Conservation (phyloP, 1,140 invertebrate species). For the Spodoptera frugiperda region DNA sequence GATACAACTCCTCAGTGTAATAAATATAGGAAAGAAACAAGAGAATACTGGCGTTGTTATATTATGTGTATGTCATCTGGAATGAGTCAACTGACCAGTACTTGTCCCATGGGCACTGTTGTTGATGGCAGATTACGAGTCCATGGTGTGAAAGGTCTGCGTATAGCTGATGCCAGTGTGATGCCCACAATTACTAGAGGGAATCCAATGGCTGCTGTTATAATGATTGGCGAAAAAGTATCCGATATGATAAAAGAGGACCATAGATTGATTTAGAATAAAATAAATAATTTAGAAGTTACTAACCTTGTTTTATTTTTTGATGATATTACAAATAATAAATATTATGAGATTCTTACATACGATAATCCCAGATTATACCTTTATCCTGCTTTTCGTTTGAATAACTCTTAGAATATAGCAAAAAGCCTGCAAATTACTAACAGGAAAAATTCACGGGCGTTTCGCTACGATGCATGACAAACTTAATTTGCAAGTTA, state of each 20-base stretch:
- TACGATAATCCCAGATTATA: too few species aligned
- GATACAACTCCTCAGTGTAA: constrained; percentile 19
- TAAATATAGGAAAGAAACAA: not conserved
- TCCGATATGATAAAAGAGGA: constrained; percentile 35
- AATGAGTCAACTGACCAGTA: constrained; percentile 22
- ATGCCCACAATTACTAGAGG: constrained; percentile 30
- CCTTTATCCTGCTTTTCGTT: too few species aligned
- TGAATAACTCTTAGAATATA: too few species aligned
- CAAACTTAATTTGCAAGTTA: too few species aligned
- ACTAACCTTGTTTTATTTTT: too few species aligned
- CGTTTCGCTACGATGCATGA: too few species aligned
- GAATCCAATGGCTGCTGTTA: constrained; percentile 8
- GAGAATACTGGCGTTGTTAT: constrained; percentile 40
- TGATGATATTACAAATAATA: too few species aligned
- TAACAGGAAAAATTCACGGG: too few species aligned
- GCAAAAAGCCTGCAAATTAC: too few species aligned
- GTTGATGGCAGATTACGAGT: constrained; percentile 13
- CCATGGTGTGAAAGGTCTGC: constrained; percentile 15
- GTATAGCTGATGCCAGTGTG: constrained; percentile 35
- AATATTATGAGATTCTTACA: too few species aligned
- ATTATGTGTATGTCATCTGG: constrained; percentile 42
- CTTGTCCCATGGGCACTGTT: constrained; percentile 33
- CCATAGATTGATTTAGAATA: constrained; percentile 13
- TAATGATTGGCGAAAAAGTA: constrained; percentile 33
- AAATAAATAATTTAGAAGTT: too few species aligned